A percentile compares a stretch with the other conserved stretches of the same genome.
phyloP scores from a whole-genome alignment of 1,140 invertebrate genomes.

The Nasonia vitripennis region DNA sequence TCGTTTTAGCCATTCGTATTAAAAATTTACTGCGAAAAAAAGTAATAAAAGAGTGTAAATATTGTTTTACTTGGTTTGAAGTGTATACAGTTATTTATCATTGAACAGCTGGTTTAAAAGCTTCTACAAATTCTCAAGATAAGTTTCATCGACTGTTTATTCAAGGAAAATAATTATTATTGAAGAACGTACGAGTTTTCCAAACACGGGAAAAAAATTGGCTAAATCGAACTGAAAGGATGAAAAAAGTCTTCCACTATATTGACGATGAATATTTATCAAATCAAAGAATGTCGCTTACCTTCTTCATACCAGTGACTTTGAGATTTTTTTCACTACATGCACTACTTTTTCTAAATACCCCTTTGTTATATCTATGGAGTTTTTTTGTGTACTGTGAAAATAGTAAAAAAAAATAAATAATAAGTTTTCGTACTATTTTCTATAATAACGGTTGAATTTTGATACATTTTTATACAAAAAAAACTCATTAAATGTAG shows the following conservation, averaged over 20 bases:
- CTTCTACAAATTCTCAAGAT: not conserved
- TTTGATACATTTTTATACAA: too few relatives aligned
- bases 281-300: not conserved
- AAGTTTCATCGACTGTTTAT: not conserved
- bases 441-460: too few relatives aligned
- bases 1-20: not conserved
- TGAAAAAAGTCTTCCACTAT: slow-evolving; percentile 11
- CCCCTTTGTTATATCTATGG: too few relatives aligned
- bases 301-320: not conserved
- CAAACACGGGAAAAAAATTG: not conserved
- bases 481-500: too few relatives aligned
- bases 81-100: not conserved
- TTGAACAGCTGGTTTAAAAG: not conserved
- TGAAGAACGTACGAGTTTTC: not conserved
- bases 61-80: not conserved
- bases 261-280: not conserved
- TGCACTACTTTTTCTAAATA: not conserved
- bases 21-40: not conserved
- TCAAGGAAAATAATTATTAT: not conserved
- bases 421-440: too few relatives aligned
- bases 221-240: not conserved
- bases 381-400: not conserved
- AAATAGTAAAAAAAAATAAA: too few relatives aligned
- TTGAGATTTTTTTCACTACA: not conserved
- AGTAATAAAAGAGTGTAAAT: not conserved